Evolutionary conservation across 2,113 vertebrate species (phyloP).

Genomic region (Cardinalis cardinalis): DNA sequence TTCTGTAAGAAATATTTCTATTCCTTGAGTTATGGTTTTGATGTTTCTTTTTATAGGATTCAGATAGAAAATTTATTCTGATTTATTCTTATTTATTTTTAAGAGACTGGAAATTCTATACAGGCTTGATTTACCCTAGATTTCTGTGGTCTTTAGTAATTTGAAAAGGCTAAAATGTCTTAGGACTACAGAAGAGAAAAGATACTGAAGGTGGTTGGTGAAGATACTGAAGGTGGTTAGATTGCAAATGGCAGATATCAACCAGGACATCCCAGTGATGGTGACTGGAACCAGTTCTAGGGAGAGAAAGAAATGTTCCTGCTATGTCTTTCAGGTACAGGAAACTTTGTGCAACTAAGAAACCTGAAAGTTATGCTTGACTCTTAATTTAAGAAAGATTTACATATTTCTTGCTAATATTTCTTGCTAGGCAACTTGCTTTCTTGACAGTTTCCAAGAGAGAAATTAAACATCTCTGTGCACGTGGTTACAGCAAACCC

Average conservation of each 20-base stretch:
- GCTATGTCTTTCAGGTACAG: background rate
- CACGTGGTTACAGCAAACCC: background rate
- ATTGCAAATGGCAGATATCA: background rate
- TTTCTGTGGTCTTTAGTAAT: background rate
- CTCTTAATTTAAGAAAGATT: background rate
- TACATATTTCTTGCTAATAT: background rate
- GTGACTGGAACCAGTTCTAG: background rate
- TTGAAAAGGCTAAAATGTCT: background rate
- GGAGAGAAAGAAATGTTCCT: background rate
- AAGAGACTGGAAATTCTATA: background rate
- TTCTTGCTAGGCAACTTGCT: background rate
- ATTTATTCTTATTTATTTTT: background rate
- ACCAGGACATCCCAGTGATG: rapidly evolving
- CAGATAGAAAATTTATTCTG: background rate
- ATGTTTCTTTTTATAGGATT: background rate
- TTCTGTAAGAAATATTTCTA: background rate
- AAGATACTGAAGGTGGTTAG: background rate
- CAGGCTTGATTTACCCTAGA: background rate
- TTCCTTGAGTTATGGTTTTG: background rate
- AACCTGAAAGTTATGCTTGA: background rate
- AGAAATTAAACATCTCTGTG: background rate
- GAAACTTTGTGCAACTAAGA: background rate
- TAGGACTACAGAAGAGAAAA: background rate
- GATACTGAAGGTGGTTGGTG: background rate
- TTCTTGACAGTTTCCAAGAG: background rate